phyloP scores from a whole-genome alignment of 1,140 invertebrate species.

The Bilobella aurantiaca region DNA sequence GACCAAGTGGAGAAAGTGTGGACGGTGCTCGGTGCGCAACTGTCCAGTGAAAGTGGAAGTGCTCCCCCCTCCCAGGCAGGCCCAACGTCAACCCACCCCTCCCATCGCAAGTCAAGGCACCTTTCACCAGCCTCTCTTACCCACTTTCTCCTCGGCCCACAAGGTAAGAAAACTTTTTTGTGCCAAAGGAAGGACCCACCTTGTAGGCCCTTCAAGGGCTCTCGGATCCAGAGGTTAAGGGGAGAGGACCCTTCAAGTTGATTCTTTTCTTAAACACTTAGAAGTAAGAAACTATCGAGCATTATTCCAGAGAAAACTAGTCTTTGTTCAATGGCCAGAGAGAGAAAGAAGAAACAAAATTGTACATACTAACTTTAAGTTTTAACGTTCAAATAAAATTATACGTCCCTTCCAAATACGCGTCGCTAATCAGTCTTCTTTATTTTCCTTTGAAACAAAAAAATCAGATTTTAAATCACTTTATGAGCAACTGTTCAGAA shows the following conservation, averaged over 20 bases:
- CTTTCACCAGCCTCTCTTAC: not conserved
- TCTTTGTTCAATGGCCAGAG: conserved; percentile 13
- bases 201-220: no score
- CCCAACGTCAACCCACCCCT: not conserved
- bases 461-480: no score
- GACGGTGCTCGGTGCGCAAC: conserved; percentile 3
- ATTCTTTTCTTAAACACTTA: conserved; percentile 2
- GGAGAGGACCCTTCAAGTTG: not conserved
- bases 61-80: not conserved
- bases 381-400: conserved; percentile 15
- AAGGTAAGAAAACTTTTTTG: not conserved
- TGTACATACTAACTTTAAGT: conserved; percentile 2
- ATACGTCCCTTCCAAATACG: conserved; percentile 8
- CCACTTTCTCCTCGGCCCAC: not conserved
- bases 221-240: not conserved
- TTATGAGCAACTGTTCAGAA: no score
- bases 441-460: no score
- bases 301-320: conserved; percentile 13
- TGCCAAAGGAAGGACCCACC: not conserved
- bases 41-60: conserved; percentile 8
- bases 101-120: not conserved
- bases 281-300: not conserved
- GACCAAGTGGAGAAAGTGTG: not conserved
- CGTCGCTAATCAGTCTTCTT: no score
- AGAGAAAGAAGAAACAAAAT: not conserved